Conservation (phyloP, 2,888 invertebrate genomes). For the Pilophorus perplexus region DNA sequence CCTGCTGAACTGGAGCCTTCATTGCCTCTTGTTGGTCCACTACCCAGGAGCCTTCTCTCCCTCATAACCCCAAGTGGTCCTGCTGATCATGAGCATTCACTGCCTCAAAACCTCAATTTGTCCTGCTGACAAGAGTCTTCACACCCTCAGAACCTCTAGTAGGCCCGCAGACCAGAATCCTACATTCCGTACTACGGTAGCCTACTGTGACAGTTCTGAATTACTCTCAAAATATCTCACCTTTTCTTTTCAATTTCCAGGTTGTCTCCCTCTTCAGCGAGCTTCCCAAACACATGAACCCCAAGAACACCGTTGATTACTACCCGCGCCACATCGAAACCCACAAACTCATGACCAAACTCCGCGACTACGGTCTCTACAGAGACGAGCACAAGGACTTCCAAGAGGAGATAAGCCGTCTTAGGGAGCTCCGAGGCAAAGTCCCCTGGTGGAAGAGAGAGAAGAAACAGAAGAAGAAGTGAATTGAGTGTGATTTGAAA, state of each 20-base stretch:
- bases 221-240: no score
- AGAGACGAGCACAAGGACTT: constrained; percentile 88
- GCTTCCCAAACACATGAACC: constrained; percentile 69
- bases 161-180: no score
- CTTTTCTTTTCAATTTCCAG: constrained; percentile 44
- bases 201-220: no score
- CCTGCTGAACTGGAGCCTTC: no score
- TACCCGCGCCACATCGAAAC: constrained; percentile 84
- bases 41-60: no score
- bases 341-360: constrained; percentile 65
- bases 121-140: no score
- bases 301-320: constrained; percentile 69
- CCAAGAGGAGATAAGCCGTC: constrained; percentile 77
- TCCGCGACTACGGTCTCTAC: constrained; percentile 75
- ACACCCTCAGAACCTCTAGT: no score
- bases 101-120: no score
- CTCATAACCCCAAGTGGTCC: no score
- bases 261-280: constrained; percentile 74
- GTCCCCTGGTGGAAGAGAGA: constrained; percentile 41
- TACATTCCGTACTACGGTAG: no score
- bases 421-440: constrained; percentile 75
- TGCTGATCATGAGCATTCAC: no score
- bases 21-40: no score
- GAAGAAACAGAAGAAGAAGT: neutral
- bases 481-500: neutral